phyloP scores from a whole-genome alignment of 2,888 invertebrate species.

The Clostera curtula region DNA sequence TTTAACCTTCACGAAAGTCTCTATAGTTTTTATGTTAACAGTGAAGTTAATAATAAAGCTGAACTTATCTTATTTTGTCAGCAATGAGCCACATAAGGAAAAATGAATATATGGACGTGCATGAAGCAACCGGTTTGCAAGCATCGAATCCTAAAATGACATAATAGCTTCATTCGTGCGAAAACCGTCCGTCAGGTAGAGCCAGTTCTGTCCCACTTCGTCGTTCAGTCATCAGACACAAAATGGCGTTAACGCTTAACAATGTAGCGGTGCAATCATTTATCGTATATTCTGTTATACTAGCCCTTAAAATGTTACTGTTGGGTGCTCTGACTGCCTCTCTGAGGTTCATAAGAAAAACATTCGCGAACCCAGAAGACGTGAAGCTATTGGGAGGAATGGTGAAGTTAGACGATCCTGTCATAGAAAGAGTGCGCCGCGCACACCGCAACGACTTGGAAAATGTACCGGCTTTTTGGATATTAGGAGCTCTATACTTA shows the following conservation, averaged over 20 bases:
- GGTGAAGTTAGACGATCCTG: conserved; percentile 25
- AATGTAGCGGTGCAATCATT: conserved; percentile 27
- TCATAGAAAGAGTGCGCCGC: conserved; percentile 39
- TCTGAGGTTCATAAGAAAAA: not conserved
- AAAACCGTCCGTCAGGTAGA: no score
- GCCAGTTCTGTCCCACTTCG: no score
- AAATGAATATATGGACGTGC: no score
- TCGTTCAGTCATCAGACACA: no score
- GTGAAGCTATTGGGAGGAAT: conserved; percentile 17
- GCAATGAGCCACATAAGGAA: no score
- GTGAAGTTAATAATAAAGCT: no score
- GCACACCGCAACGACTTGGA: conserved; percentile 80
- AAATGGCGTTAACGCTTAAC: conserved; percentile 20
- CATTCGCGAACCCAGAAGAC: conserved; percentile 10
- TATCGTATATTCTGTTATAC: conserved; percentile 24
- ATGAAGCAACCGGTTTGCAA: no score
- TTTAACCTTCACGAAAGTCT: no score
- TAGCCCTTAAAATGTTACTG: conserved; percentile 9
- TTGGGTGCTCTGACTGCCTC: not conserved
- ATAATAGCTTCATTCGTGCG: no score
- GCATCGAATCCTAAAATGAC: no score
- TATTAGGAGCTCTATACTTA: conserved; percentile 68
- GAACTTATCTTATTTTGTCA: no score
- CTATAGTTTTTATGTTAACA: no score
- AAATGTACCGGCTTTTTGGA: conserved; percentile 75